Percentiles rank a stretch among this genome's conserved stretches.
phyloP scores from a whole-genome alignment of 35 echinoderm and acorn worm species.

The Holothuria glaberrima region DNA sequence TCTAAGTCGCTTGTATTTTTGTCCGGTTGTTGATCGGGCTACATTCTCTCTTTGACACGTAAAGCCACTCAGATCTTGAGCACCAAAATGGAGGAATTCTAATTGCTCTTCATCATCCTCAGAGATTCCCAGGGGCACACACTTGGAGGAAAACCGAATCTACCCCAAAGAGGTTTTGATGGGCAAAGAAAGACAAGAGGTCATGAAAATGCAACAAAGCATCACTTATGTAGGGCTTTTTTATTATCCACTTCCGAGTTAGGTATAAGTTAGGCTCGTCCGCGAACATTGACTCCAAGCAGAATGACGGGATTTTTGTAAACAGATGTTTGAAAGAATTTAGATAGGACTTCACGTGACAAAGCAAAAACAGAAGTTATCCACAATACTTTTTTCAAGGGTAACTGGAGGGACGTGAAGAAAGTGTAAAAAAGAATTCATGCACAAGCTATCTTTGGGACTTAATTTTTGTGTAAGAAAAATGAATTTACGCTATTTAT shows the following conservation, averaged over 20 bases:
- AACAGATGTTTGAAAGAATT: neutral
- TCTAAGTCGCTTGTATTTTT: no score
- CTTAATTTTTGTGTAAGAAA: no score
- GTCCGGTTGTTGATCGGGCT: neutral
- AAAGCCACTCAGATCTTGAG: conserved; percentile 5
- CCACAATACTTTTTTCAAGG: no score
- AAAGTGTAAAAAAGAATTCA: no score
- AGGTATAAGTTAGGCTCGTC: conserved; percentile 3
- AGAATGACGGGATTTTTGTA: neutral
- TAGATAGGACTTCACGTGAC: no score
- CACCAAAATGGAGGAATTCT: neutral
- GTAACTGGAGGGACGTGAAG: no score
- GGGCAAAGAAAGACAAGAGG: conserved; percentile 7
- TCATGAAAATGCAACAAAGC: conserved; percentile 28
- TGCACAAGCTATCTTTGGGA: no score
- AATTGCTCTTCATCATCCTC: conserved; percentile 21
- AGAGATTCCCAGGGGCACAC: conserved; percentile 24
- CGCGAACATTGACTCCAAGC: conserved; percentile 1
- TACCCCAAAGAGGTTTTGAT: conserved; percentile 5
- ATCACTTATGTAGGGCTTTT: conserved; percentile 22
- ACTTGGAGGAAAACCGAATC: neutral
- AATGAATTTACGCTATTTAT: no score
- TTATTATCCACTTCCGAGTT: neutral
- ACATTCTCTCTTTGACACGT: conserved; percentile 25
- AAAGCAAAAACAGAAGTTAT: no score